These are phyloP conservation scores for Melanocharis versteri DNA, from an alignment of 2,113 vertebrate genomes.

Conservation along the genomic window DNA sequence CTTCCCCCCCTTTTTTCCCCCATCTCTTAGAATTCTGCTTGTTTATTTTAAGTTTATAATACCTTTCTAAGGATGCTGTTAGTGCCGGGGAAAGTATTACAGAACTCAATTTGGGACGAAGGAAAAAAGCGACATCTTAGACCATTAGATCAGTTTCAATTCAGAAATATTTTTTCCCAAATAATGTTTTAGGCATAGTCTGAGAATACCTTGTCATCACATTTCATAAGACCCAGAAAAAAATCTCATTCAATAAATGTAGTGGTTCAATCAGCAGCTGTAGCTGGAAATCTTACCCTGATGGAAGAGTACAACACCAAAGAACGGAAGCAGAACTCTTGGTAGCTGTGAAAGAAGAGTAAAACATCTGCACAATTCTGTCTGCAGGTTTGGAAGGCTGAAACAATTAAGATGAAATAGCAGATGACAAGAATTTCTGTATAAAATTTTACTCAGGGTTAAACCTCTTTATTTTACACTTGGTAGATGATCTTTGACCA, in stretches of 20 bases:
- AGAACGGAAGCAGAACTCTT: neutral
- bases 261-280: neutral
- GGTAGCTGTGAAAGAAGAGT: neutral
- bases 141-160: neutral
- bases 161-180: neutral
- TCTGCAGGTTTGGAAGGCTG: neutral
- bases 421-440: accelerated
- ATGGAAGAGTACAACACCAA: neutral
- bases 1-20: accelerated
- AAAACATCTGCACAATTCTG: neutral
- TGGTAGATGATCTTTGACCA: neutral
- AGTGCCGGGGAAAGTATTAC: neutral
- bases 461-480: neutral
- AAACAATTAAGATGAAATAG: neutral
- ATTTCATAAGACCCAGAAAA: neutral
- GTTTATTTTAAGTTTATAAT: neutral
- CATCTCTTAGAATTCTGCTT: neutral
- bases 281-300: neutral
- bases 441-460: neutral
- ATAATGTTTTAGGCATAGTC: accelerated
- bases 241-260: neutral
- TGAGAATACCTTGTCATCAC: neutral
- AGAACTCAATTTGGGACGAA: neutral
- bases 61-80: neutral
- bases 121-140: neutral